Evolutionary conservation across 2,797 vertebrate genomes (phyloP).

Genomic region (Jordanella pulchra): DNA sequence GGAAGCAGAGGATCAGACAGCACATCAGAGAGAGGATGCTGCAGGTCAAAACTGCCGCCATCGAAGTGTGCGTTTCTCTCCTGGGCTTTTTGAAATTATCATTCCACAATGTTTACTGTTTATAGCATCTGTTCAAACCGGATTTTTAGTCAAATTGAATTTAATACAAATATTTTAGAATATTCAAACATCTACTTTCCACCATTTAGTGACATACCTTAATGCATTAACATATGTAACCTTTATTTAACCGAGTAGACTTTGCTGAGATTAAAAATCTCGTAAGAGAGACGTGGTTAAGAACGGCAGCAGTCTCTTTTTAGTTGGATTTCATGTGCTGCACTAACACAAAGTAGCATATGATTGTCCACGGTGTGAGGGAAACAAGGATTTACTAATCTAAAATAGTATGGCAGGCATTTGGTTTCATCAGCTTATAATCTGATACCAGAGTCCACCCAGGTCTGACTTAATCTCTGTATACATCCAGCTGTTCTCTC

Average conservation of each 20-base stretch:
- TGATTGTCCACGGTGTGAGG: not conserved
- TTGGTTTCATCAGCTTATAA: not conserved
- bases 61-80: constrained; percentile 76
- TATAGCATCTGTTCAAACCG: not conserved
- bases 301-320: no score
- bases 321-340: not conserved
- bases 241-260: no score
- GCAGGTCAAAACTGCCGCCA: constrained; percentile 72
- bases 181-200: not conserved
- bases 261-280: no score
- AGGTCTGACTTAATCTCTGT: not conserved
- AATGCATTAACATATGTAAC: no score
- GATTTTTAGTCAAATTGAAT: not conserved
- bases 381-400: not conserved
- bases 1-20: constrained; percentile 77
- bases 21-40: constrained; percentile 74
- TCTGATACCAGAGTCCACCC: not conserved
- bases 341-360: not conserved
- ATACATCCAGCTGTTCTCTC: no score
- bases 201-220: not conserved
- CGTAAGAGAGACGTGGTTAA: no score
- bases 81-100: not conserved
- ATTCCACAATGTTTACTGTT: not conserved
- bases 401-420: not conserved
- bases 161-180: not conserved